Evolutionary conservation across 2,113 vertebrate genomes (phyloP).

Genomic region (Manacus vitellinus): DNA sequence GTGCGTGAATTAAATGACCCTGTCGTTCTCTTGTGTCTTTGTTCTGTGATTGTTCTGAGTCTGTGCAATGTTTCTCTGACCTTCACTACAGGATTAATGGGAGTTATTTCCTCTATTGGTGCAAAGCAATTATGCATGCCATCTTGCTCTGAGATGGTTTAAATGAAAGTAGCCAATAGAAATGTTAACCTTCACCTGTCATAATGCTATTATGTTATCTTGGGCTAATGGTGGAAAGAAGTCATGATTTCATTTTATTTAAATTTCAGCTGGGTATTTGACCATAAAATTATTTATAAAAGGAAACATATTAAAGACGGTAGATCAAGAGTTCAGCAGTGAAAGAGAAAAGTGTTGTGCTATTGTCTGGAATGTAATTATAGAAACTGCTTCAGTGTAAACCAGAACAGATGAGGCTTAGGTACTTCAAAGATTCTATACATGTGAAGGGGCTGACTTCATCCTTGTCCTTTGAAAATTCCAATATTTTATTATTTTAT

Average conservation of each 20-base stretch:
- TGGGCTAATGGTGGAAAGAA: slow-evolving; percentile 43
- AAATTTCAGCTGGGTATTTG: slow-evolving; percentile 57
- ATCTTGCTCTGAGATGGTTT: slow-evolving; percentile 50
- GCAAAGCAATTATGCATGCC: slow-evolving; percentile 50
- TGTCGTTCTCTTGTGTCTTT: neutral
- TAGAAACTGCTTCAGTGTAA: neutral
- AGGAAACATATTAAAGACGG: neutral
- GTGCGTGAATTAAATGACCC: slow-evolving; percentile 16
- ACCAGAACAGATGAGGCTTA: neutral
- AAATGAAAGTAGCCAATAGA: slow-evolving; percentile 58
- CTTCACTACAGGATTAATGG: slow-evolving; percentile 54
- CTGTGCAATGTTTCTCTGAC: slow-evolving; percentile 18
- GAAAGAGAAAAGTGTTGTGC: slow-evolving; percentile 31
- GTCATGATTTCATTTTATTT: slow-evolving; percentile 60
- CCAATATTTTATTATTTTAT: neutral
- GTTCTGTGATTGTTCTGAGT: slow-evolving; percentile 12
- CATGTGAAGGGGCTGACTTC: neutral
- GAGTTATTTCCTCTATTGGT: slow-evolving; percentile 46
- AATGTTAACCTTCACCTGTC: slow-evolving; percentile 61
- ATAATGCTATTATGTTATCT: slow-evolving; percentile 54
- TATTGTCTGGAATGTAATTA: slow-evolving; percentile 34
- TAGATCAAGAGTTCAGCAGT: slow-evolving; percentile 48
- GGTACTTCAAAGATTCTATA: neutral
- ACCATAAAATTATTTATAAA: slow-evolving; percentile 64
- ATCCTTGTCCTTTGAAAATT: neutral